Evolutionary conservation across 2,113 vertebrate species (phyloP).

Genomic region (Oreochromis tanganicae): DNA sequence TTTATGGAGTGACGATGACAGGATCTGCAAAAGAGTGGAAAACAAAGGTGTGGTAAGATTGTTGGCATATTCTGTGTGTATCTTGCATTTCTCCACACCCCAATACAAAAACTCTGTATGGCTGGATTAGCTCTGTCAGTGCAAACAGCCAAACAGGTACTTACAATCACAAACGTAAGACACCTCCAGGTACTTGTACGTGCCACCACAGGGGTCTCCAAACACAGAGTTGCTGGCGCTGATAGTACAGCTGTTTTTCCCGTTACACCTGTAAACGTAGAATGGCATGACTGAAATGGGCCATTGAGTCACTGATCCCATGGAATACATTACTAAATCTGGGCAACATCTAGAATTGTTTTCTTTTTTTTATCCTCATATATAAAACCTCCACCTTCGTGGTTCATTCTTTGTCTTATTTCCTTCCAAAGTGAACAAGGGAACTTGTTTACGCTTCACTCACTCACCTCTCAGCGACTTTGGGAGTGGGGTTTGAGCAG

Average conservation of each 20-base stretch:
- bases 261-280: slow-evolving; percentile 35
- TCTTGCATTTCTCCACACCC: neutral
- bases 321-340: neutral
- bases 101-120: neutral
- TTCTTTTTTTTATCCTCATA: neutral
- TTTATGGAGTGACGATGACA: fast-evolving
- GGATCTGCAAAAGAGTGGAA: slow-evolving; percentile 4
- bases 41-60: neutral
- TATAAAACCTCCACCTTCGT: neutral
- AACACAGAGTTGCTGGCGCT: neutral
- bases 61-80: neutral
- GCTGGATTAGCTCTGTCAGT: neutral
- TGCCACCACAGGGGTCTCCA: neutral
- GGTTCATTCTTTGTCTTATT: neutral
- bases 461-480: neutral
- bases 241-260: slow-evolving; percentile 32
- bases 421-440: neutral
- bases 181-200: slow-evolving; percentile 55
- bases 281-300: neutral
- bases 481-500: neutral
- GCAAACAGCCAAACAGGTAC: neutral
- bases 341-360: neutral
- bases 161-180: slow-evolving; percentile 30
- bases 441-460: neutral
- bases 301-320: neutral